Percentiles rank a stretch among this genome's conserved stretches.
phyloP scores from a whole-genome alignment of 1,140 invertebrate species.

The Drosophila nigromelanica region DNA sequence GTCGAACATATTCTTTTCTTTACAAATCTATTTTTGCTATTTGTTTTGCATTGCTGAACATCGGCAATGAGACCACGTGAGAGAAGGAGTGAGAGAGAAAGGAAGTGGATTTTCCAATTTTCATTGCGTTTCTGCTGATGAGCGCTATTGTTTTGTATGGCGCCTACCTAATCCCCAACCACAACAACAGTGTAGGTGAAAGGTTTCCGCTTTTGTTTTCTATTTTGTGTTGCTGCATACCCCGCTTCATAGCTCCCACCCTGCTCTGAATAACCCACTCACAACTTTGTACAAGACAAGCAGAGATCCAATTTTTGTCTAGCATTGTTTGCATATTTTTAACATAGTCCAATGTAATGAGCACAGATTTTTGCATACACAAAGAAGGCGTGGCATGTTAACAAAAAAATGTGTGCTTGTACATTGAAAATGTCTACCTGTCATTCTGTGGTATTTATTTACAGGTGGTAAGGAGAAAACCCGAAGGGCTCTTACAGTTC shows the following conservation, averaged over 20 bases:
- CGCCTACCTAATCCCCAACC: neutral
- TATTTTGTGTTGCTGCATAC: constrained; percentile 8
- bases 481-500: neutral
- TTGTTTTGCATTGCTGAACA: constrained; percentile 44
- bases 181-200: constrained; percentile 44
- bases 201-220: constrained; percentile 44
- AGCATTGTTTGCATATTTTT: constrained; percentile 74
- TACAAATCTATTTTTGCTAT: constrained; percentile 31
- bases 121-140: constrained; percentile 74
- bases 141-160: constrained; percentile 65
- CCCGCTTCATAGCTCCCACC: neutral
- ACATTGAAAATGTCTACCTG: constrained; percentile 33
- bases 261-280: neutral
- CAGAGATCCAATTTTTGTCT: constrained; percentile 48
- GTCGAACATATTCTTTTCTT: constrained; percentile 45
- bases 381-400: constrained; percentile 35
- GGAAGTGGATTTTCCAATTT: constrained; percentile 58
- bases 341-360: constrained; percentile 54
- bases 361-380: constrained; percentile 41
- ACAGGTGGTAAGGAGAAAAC: neutral
- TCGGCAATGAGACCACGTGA: constrained; percentile 21
- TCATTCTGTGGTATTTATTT: constrained; percentile 21
- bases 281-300: constrained; percentile 25
- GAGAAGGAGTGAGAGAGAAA: neutral
- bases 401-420: constrained; percentile 26